phyloP scores from a whole-genome alignment of 2,888 invertebrate species.

The Epistrophella euchroma region DNA sequence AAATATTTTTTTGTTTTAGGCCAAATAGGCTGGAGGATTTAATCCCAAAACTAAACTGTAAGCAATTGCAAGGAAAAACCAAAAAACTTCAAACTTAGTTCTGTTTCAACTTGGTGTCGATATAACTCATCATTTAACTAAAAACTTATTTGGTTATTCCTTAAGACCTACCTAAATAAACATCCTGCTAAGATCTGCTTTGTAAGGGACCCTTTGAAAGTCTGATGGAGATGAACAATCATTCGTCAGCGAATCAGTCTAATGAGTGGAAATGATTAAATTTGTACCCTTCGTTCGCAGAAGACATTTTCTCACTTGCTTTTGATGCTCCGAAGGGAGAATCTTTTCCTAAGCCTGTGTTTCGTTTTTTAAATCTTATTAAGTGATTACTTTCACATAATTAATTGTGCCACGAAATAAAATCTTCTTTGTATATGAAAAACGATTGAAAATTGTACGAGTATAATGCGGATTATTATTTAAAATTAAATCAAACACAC shows the following conservation, averaged over 20 bases:
- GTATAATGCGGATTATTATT: conserved; percentile 47
- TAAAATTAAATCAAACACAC: conserved; percentile 47
- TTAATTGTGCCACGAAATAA: conserved; percentile 61
- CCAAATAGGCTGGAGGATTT: too few species aligned
- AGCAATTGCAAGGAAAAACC: too few species aligned
- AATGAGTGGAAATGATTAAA: conserved; percentile 70
- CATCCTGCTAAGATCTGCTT: background rate
- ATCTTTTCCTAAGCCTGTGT: conserved; percentile 1
- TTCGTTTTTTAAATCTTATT: conserved; percentile 65
- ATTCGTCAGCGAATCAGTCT: conserved; percentile 67
- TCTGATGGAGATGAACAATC: conserved; percentile 49
- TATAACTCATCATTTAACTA: too few species aligned
- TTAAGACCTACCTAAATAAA: conserved; percentile 34
- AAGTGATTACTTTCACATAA: conserved; percentile 75
- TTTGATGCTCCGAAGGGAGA: background rate
- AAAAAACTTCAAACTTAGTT: too few species aligned
- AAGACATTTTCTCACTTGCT: background rate
- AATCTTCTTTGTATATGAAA: conserved; percentile 23
- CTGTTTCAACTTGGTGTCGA: too few species aligned
- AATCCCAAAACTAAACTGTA: too few species aligned
- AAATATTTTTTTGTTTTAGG: too few species aligned
- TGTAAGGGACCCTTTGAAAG: conserved; percentile 40
- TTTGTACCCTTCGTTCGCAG: conserved; percentile 66
- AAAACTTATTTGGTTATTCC: conserved; percentile 2
- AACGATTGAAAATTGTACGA: conserved; percentile 1